Evolutionary conservation across 2,888 invertebrate species (phyloP).

Genomic region (Conomelus anceps): DNA sequence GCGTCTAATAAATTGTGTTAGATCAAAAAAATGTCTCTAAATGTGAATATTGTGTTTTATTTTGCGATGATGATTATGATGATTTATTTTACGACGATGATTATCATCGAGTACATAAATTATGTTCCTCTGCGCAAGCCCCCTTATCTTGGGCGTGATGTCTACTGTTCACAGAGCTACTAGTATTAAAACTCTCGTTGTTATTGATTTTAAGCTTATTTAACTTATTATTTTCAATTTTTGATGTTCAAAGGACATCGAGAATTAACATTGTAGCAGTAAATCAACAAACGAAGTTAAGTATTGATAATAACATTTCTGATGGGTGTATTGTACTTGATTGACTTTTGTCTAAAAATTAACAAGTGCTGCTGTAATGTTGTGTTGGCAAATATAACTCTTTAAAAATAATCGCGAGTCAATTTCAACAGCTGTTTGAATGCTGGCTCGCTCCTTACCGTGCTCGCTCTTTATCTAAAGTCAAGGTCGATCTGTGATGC

Average conservation of each 20-base stretch:
- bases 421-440: not conserved
- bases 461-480: not conserved
- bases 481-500: not conserved
- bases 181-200: no score
- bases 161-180: no score
- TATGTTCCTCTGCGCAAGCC: no score
- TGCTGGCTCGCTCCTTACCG: not conserved
- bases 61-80: no score
- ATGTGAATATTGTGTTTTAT: no score
- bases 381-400: not conserved
- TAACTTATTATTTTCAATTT: no score
- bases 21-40: no score
- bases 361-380: not conserved
- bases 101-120: no score
- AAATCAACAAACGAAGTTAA: not conserved
- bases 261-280: not conserved
- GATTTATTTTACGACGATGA: no score
- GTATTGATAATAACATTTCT: not conserved
- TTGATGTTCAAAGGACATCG: not conserved
- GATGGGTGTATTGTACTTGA: not conserved
- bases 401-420: not conserved
- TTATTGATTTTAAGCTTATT: no score
- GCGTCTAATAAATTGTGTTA: no score
- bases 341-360: not conserved
- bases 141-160: no score